Evolutionary conservation across 2,797 vertebrate genomes (phyloP).

Genomic region (Neosilurus hyrtlii): DNA sequence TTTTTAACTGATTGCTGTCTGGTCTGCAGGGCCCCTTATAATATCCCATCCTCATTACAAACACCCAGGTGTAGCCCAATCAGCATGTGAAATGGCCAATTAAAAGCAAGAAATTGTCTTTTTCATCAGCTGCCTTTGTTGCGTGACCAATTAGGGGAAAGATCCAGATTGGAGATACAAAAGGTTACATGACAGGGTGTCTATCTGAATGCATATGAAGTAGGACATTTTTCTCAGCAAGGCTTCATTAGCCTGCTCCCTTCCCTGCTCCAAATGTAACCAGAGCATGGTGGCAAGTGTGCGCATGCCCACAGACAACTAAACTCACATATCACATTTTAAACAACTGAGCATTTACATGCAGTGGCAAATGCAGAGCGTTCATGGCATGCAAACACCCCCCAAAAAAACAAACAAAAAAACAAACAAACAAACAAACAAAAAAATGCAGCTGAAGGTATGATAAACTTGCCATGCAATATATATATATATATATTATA

Average conservation of each 20-base stretch:
- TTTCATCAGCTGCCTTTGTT: constrained; percentile 89
- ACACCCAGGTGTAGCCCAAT: constrained; percentile 89
- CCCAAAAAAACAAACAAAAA: too few species aligned
- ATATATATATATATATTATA: too few species aligned
- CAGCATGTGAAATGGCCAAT: constrained; percentile 89
- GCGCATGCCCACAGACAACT: constrained; percentile 37
- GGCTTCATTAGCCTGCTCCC: constrained; percentile 20
- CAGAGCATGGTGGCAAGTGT: constrained; percentile 28
- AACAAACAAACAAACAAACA: too few species aligned
- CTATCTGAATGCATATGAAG: constrained; percentile 75
- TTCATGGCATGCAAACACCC: too few species aligned
- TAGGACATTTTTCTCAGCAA: constrained; percentile 55
- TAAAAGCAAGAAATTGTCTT: constrained; percentile 87
- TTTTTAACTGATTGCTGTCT: constrained; percentile 79
- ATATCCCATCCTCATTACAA: constrained; percentile 88
- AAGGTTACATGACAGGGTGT: constrained; percentile 82
- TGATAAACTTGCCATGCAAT: too few species aligned
- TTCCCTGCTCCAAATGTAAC: constrained; percentile 35
- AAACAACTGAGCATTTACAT: constrained; percentile 52
- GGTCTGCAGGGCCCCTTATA: constrained; percentile 85
- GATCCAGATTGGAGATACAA: constrained; percentile 84
- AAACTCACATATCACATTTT: constrained; percentile 56
- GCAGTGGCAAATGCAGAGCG: not conserved
- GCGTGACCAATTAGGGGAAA: constrained; percentile 90
- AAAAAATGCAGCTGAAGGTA: too few species aligned